Evolutionary conservation across 2,797 vertebrate species (phyloP), one percentile per base, ranked within the genome.

Genomic region (Anabas testudineus): DNA sequence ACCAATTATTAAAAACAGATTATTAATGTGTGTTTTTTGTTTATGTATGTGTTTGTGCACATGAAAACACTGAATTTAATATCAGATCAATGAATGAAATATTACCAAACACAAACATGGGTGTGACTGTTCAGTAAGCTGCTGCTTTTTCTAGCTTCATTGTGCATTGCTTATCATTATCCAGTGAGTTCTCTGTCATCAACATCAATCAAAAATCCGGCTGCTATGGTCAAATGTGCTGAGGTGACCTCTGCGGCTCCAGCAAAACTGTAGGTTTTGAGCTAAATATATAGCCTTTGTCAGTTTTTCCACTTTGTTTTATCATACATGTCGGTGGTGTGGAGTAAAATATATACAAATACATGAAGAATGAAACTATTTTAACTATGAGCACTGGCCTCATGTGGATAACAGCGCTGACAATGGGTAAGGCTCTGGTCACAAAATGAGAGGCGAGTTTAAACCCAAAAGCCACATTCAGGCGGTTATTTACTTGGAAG

Each of bases 381-480:
- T 75, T 76, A 81, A 78, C 75, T 66, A 68, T 54, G 65, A 75
- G 47, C 19, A 76, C 62, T 26, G 32, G 18, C 48, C 43, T 67
- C 55, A 55, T 55, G 48, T 71, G 78, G 69, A 76, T 64, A 67
- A 49, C 78, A 74, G 54, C 63, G 34, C 62, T 81, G 75, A 90
- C 78, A 87, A 82, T 75, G 74, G 83, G 41, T 55, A 52, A 62
- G 78, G 61, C 71, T 83, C 53, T 53, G 43, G 74, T 81, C 76
- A 24, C 82, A 78, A 89, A 94, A 93, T 93, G 76, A 94, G 72
- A 93, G 91, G 85, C 79, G 71, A 81, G 75, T 85, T 73, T 78
- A 90, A 92, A 93, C 61, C 90, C 92, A 81, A 62, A 86, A 90
- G 70, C 89, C 90, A 87, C 87, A 88, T 73, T 84, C 81, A 87